Percentiles rank a stretch among this genome's conserved stretches.
These are phyloP conservation scores for Halichondria panicea DNA, from an alignment of 37 sponge, comb jelly and placozoan genomes.

Conservation along the genomic window DNA sequence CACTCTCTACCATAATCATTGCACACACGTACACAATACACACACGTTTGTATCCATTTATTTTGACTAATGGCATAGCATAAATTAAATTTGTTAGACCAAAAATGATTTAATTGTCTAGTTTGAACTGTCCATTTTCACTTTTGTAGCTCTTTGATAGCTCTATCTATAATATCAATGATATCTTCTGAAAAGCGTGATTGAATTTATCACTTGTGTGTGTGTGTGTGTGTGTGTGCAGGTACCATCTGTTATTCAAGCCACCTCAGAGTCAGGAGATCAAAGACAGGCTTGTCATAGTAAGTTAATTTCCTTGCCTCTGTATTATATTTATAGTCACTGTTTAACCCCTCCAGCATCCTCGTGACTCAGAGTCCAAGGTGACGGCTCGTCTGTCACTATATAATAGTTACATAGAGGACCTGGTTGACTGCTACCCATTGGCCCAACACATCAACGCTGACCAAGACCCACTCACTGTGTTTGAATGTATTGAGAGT, in stretches of 20 bases:
- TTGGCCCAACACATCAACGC: constrained; percentile 75
- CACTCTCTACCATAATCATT: too few species aligned
- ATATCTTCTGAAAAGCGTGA: too few species aligned
- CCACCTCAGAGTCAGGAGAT: constrained; percentile 79
- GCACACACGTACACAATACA: too few species aligned
- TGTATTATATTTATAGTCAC: background rate
- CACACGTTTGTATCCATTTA: too few species aligned
- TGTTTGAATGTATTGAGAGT: constrained; percentile 86
- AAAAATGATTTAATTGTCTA: too few species aligned
- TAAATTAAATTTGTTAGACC: too few species aligned
- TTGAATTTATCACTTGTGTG: too few species aligned
- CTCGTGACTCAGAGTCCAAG: constrained; percentile 51
- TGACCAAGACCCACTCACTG: constrained; percentile 92
- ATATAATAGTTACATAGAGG: constrained; percentile 63
- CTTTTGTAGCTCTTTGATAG: too few species aligned
- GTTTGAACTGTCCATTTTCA: too few species aligned
- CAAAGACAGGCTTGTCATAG: constrained; percentile 66
- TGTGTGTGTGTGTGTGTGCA: too few species aligned
- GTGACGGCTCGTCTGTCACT: constrained; percentile 37
- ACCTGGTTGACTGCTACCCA: constrained; percentile 62
- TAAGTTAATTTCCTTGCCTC: constrained; percentile 27
- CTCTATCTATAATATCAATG: too few species aligned
- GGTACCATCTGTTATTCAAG: constrained; percentile 81
- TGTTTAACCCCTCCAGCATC: constrained; percentile 54
- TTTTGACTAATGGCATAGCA: too few species aligned